phyloP scores from a whole-genome alignment of 2,888 invertebrate genomes.

The Oscheius myriophilus region DNA sequence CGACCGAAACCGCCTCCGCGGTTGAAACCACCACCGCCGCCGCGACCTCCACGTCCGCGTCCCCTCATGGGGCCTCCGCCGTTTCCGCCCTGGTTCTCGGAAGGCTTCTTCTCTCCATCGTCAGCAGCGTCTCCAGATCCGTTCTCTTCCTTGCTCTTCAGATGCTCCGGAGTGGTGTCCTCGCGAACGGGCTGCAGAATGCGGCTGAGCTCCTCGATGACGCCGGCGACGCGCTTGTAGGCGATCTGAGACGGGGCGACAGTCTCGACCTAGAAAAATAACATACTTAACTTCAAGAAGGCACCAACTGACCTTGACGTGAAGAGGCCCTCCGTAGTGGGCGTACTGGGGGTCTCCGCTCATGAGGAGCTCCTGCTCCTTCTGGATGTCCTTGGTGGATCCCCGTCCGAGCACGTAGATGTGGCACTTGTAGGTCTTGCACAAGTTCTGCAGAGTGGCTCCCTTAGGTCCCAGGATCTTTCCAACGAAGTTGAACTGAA shows the following conservation, averaged over 20 bases:
- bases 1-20: constrained; percentile 14
- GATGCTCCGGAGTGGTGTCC: constrained; percentile 50
- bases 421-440: constrained; percentile 68
- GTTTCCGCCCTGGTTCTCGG: neutral
- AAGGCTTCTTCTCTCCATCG: neutral
- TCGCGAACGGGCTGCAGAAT: constrained; percentile 39
- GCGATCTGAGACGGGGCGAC: constrained; percentile 68
- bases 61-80: constrained; percentile 32
- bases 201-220: constrained; percentile 54
- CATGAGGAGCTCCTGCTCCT: constrained; percentile 66
- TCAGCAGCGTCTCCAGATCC: constrained; percentile 22
- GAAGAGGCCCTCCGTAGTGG: constrained; percentile 70
- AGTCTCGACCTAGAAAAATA: constrained; percentile 58
- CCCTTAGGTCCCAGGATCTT: constrained; percentile 70
- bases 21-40: constrained; percentile 20
- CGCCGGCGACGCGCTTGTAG: constrained; percentile 67
- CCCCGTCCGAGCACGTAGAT: constrained; percentile 70
- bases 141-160: constrained; percentile 35
- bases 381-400: constrained; percentile 67
- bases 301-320: constrained; percentile 60
- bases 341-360: constrained; percentile 70
- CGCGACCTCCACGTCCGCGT: constrained; percentile 25
- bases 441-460: constrained; percentile 67
- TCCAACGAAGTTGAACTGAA: constrained; percentile 70
- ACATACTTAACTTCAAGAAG: no score